Evolutionary conservation across 2,888 invertebrate genomes (phyloP).

Genomic region (Bedellia somnulentella): DNA sequence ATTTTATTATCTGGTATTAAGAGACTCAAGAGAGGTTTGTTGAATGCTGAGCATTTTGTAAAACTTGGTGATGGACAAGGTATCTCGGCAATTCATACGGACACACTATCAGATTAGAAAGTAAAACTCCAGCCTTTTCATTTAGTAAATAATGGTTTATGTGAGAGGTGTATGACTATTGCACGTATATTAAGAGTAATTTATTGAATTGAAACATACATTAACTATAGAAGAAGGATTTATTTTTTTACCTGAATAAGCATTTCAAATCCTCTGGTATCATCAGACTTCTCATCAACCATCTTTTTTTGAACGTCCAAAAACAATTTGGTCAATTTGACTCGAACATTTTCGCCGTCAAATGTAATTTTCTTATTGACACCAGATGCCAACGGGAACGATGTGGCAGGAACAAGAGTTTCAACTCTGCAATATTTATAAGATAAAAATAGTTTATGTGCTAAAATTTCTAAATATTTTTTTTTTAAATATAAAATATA

Average conservation of each 20-base stretch:
- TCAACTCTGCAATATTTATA: slow-evolving; percentile 43
- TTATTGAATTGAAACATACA: too few relatives aligned
- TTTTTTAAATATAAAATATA: slow-evolving; percentile 2
- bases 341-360: slow-evolving; percentile 72
- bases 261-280: slow-evolving; percentile 72
- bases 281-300: slow-evolving; percentile 70
- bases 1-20: too few relatives aligned
- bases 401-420: slow-evolving; percentile 56
- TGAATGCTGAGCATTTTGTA: too few relatives aligned
- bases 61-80: too few relatives aligned
- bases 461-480: not conserved
- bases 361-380: slow-evolving; percentile 41
- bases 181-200: too few relatives aligned
- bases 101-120: too few relatives aligned
- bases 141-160: too few relatives aligned
- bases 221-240: too few relatives aligned
- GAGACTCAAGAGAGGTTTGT: too few relatives aligned
- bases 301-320: slow-evolving; percentile 66
- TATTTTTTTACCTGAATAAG: slow-evolving; percentile 55
- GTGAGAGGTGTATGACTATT: too few relatives aligned
- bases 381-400: slow-evolving; percentile 49
- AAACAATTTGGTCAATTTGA: slow-evolving; percentile 61
- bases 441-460: slow-evolving; percentile 1
- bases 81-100: too few relatives aligned
- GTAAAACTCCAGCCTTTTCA: too few relatives aligned